Evolutionary conservation across 2,797 vertebrate species (phyloP).

Genomic region (Liparis tanakae): DNA sequence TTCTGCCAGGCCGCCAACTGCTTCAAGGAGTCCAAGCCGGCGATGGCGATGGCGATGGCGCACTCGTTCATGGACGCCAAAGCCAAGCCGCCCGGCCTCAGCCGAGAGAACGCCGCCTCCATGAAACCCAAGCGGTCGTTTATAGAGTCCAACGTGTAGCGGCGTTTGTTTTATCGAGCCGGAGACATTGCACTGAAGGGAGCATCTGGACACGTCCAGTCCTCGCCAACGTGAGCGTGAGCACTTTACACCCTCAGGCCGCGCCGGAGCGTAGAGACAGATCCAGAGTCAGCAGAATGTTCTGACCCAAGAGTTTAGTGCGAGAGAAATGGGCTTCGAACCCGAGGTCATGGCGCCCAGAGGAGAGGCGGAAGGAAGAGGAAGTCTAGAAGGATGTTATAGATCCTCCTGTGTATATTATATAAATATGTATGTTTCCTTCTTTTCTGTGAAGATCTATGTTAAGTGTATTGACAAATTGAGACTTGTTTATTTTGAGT

Average conservation of each 20-base stretch:
- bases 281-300: conserved; percentile 55
- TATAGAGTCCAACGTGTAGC: conserved; percentile 96
- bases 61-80: conserved; percentile 84
- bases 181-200: conserved; percentile 90
- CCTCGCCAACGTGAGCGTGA: conserved; percentile 73
- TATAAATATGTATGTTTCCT: conserved; percentile 79
- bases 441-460: conserved; percentile 80
- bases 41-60: conserved; percentile 78
- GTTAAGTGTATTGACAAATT: conserved; percentile 76
- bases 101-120: conserved; percentile 86
- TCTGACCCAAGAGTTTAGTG: conserved; percentile 54
- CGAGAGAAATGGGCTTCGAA: conserved; percentile 70
- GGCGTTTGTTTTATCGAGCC: conserved; percentile 73
- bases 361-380: conserved; percentile 33
- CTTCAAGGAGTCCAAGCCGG: conserved; percentile 86
- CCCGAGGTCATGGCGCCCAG: conserved; percentile 76
- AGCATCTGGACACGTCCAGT: conserved; percentile 75
- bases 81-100: conserved; percentile 80
- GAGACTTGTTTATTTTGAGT: conserved; percentile 79
- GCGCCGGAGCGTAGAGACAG: conserved; percentile 82
- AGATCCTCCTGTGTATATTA: conserved; percentile 80
- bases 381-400: conserved; percentile 71
- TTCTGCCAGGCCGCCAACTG: conserved; percentile 83
- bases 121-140: conserved; percentile 99
- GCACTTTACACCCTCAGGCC: conserved; percentile 91